Evolutionary conservation across 2,797 vertebrate genomes (phyloP).

Genomic region (Hippocampus kuda): DNA sequence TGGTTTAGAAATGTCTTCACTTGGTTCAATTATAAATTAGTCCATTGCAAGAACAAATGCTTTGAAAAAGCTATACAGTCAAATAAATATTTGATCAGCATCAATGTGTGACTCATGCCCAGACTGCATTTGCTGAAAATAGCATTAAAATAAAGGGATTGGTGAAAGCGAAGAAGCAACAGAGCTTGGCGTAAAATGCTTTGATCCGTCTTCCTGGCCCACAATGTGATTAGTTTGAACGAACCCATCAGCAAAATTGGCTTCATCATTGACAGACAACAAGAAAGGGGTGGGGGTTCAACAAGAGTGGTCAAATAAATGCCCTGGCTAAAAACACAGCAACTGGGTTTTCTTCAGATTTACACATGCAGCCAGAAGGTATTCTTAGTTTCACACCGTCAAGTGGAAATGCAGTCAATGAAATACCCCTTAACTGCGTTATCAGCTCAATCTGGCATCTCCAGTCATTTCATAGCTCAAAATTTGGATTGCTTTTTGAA

Average conservation of each 20-base stretch:
- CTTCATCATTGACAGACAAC: constrained; percentile 8
- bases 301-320: constrained; percentile 42
- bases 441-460: constrained; percentile 30
- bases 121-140: constrained; percentile 27
- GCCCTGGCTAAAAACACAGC: constrained; percentile 49
- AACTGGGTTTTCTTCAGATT: constrained; percentile 47
- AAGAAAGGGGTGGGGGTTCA: constrained; percentile 49
- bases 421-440: constrained; percentile 37
- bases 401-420: constrained; percentile 34
- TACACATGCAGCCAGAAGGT: constrained; percentile 17
- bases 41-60: constrained; percentile 18
- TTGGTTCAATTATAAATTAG: constrained; percentile 40
- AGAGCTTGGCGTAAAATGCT: constrained; percentile 23
- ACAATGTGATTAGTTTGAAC: constrained; percentile 37
- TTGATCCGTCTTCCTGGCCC: constrained; percentile 29
- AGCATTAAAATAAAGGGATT: constrained; percentile 29
- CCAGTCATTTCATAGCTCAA: constrained; percentile 31
- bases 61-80: constrained; percentile 30
- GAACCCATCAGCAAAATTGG: constrained; percentile 26
- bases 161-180: constrained; percentile 13
- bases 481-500: constrained; percentile 29
- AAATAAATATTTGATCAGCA: constrained; percentile 47
- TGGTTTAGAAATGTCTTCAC: constrained; percentile 25
- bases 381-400: constrained; percentile 25
- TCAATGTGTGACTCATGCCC: constrained; percentile 47